Evolutionary conservation across 2,888 invertebrate species (phyloP).

Genomic region (Troglohyphantes excavatus): DNA sequence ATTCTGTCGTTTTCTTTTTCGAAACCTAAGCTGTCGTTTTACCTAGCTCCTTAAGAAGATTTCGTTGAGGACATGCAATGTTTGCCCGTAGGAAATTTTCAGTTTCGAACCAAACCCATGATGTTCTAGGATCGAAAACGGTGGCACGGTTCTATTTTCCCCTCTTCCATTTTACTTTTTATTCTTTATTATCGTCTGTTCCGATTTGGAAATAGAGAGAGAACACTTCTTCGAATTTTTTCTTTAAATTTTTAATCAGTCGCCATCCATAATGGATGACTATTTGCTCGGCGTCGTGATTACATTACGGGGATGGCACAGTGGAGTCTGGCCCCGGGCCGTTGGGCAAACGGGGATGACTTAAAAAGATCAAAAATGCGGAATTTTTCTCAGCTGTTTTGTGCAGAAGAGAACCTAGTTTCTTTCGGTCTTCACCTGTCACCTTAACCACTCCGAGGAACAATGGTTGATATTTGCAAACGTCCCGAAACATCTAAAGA

Average conservation of each 20-base stretch:
- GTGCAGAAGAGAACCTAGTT: neutral
- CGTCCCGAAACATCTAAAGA: neutral
- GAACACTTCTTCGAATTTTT: conserved; percentile 35
- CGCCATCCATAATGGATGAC: conserved; percentile 78
- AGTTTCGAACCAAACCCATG: conserved; percentile 27
- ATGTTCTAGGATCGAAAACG: conserved; percentile 46
- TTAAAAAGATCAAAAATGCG: conserved; percentile 73
- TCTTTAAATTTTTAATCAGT: conserved; percentile 78
- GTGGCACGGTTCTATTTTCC: neutral
- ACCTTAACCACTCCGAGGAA: conserved; percentile 43
- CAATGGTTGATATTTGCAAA: conserved; percentile 28
- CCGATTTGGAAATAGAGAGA: conserved; percentile 16
- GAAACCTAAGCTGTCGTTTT: conserved; percentile 60
- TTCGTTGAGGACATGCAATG: conserved; percentile 58
- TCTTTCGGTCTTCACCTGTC: conserved; percentile 37
- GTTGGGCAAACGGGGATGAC: conserved; percentile 28
- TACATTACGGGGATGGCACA: conserved; percentile 52
- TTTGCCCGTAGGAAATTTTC: conserved; percentile 63
- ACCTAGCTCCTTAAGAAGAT: conserved; percentile 70
- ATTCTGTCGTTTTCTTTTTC: conserved; percentile 6
- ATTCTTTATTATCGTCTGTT: conserved; percentile 40
- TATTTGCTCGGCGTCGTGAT: conserved; percentile 71
- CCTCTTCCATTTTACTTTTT: neutral
- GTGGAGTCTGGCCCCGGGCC: conserved; percentile 28
- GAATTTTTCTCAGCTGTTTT: conserved; percentile 62